Base-by-base conservation (phyloP, 2,888 invertebrate species). In the Hirtodrosophila duncani region DNA sequence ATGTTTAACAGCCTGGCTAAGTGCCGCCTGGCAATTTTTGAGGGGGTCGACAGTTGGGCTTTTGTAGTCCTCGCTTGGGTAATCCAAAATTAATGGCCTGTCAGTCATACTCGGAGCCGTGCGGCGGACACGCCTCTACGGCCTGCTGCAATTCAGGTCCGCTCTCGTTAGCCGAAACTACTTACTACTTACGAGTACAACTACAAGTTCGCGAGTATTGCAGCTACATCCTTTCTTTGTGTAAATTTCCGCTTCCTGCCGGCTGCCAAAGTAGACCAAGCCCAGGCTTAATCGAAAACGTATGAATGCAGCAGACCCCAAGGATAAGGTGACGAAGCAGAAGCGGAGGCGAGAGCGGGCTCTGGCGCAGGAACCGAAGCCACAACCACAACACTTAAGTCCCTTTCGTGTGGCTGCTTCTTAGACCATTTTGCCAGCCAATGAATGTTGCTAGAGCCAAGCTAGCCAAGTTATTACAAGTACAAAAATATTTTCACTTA, bases 61-160 rank as follows among this genome's bases (percentile, higher is more conserved):
- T 14, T 17, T 30, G 61, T 48, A 36, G 50, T 45, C 44, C 56
- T 52, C 56, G 55, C 58, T 64, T 41, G 64, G 77, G 72, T 79
- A 75, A 75, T 75, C 81, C 81, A 77, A 75, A 77, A 75, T 75
- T 75, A 75, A 75, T 75, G 75, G 75, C 62, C 74, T 75, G 75
- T 80, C 75, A 77, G 75, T 75, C 75, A 74, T 75, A 64, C 52
- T 42, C 61, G 61, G n/a, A n/a, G n/a, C 5, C 36, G 20, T 5
- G 3, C 4, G 4, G 3, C 3, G 17, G 59, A 36, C 39, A 24
- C 39, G 31, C 23, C 14, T 36, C 16, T 18, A 31, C 26, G 16
- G 37, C 29, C 42, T 43, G 60, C 57, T 63, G 56, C 66, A 78
- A 74, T 72, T 68, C 69, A 33, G 57, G 46, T 77, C 71, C 72